Conservation (phyloP, 1,140 invertebrate genomes). For the Drosophila tropicalis region DNA sequence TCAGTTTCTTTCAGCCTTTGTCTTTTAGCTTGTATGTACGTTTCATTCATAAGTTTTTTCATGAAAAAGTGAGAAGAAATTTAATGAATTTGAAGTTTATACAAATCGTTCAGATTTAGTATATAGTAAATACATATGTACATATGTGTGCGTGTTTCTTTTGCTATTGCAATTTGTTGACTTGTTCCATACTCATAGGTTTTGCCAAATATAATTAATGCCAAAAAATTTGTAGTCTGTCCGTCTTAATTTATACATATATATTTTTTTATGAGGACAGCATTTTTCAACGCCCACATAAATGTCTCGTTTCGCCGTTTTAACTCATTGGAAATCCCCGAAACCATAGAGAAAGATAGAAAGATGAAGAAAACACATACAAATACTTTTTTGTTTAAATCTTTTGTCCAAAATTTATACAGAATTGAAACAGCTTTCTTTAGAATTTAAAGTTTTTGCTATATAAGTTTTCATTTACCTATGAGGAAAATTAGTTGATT, state of each 20-base stretch:
- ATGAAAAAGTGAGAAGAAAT: background rate
- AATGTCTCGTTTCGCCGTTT: slow-evolving; percentile 1
- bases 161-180: background rate
- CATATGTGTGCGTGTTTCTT: background rate
- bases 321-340: slow-evolving; percentile 3
- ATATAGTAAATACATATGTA: background rate
- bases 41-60: slow-evolving; percentile 8
- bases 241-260: slow-evolving; percentile 11
- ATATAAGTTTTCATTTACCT: background rate
- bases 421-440: background rate
- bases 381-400: slow-evolving; percentile 12
- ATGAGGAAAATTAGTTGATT: no score
- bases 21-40: background rate
- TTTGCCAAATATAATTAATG: slow-evolving; percentile 8
- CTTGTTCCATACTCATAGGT: background rate
- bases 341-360: background rate
- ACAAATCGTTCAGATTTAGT: background rate
- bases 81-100: slow-evolving; percentile 1
- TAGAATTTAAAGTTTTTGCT: background rate
- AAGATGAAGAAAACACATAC: background rate
- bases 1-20: slow-evolving; percentile 7
- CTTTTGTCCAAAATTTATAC: slow-evolving; percentile 10
- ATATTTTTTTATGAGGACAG: slow-evolving; percentile 7
- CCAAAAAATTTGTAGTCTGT: slow-evolving; percentile 13
- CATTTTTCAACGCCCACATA: background rate